Base-by-base conservation (phyloP, 2,797 vertebrate species). In the Sternotherus odoratus region DNA sequence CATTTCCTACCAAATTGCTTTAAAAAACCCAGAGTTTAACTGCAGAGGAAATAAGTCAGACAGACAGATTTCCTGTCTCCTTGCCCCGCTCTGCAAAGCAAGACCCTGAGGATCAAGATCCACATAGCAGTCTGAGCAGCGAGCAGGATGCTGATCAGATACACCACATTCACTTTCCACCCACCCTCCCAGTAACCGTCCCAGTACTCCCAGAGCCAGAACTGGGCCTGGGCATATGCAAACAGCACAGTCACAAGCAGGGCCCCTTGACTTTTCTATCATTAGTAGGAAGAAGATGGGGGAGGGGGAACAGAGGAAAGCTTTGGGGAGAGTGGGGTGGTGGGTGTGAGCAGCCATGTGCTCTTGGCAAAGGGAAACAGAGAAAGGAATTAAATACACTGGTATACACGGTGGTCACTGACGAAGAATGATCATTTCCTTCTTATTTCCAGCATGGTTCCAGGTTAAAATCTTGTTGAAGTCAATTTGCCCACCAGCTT, bases 381-480 rank as follows among this genome's bases (percentile, higher is more conserved):
- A 63, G 2, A 8, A 81, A 80, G 39, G 83, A 75, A 15, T n/a
- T 36, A 78, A 86, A 88, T 26, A 75, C 63, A 69, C 48, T 50
- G 69, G n/a, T 90, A 33, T n/a, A 92, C 83, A 86, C 15, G 15
- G 72, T 90, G 15, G 24, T 21, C 46, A 66, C 89, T 85, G 57
- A n/a, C 57, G 83, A 74, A 0, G 0, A 78, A 28, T 16, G 54
- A 87, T 85, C 69, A 72, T 88, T 93, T 83, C n/a, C 77, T 49
- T 8, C 88, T 88, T 75, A 63, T 75, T 56, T 89, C 50, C 33
- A 82, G 74, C 28, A 39, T 87, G 2, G 56, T 75, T 91, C 83
- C 88, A 80, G 69, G 49, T 91, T 87, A 33, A 87, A 75, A 83
- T 69, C 75, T 83, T 88, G 79, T 78, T 84, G 74, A 78, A 95